These are phyloP conservation scores for Trematocara unimaculatum DNA, from an alignment of 2,113 vertebrate species.

Conservation along the genomic window DNA sequence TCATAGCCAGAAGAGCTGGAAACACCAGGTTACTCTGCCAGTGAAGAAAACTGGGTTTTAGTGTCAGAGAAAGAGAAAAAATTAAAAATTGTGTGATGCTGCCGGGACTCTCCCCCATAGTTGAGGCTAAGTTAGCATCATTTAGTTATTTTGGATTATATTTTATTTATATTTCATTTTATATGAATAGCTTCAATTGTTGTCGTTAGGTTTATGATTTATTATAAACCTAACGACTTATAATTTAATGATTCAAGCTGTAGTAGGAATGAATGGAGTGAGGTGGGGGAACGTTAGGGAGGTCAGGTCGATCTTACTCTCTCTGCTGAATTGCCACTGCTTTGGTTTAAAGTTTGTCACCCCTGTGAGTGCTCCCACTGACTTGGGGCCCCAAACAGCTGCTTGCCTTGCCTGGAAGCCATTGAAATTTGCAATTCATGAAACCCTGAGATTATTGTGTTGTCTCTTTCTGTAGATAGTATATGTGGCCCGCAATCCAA, in stretches of 20 bases:
- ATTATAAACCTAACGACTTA: no score
- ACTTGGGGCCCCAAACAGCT: background rate
- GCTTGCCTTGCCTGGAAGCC: background rate
- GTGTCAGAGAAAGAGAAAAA: background rate
- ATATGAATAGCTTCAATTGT: background rate
- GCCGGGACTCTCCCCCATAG: background rate
- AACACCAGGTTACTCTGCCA: background rate
- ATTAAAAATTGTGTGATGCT: background rate
- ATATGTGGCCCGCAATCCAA: constrained; percentile 83
- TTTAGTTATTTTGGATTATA: background rate
- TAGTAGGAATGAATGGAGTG: background rate
- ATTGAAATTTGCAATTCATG: background rate
- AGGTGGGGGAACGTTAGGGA: background rate
- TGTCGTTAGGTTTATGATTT: background rate
- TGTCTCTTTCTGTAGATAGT: constrained; percentile 65
- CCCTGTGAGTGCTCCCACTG: background rate
- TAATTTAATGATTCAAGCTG: background rate
- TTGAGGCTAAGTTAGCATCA: background rate
- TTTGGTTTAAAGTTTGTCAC: background rate
- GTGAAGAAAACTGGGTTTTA: background rate
- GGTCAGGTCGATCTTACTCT: background rate
- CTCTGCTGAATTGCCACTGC: background rate
- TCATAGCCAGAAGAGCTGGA: background rate
- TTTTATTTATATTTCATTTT: background rate
- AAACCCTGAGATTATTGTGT: background rate